phyloP scores from a whole-genome alignment of 2,113 vertebrate genomes.

The Pagrus major region DNA sequence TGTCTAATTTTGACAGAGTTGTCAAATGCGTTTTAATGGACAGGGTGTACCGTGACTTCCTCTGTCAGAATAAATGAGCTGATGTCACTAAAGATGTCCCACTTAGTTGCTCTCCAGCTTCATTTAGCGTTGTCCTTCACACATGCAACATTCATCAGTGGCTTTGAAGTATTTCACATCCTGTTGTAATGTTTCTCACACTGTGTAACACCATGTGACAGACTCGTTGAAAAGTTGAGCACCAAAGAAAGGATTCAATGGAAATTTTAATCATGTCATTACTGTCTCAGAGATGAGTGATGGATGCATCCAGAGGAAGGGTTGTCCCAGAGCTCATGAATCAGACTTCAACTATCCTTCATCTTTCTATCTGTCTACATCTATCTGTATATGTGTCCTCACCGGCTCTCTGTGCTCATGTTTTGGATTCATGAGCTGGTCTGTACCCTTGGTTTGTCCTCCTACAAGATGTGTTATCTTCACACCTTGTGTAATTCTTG shows the following conservation, averaged over 20 bases:
- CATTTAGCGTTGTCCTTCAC: slow-evolving; percentile 9
- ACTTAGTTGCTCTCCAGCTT: neutral
- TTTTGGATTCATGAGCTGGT: slow-evolving; percentile 12
- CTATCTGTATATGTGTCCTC: too few species aligned
- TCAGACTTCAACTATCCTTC: neutral
- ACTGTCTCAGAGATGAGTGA: slow-evolving; percentile 1
- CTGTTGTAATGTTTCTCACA: neutral
- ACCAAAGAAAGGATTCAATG: neutral
- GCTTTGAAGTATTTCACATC: slow-evolving; percentile 9
- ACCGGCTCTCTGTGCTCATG: neutral
- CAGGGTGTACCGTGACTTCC: neutral
- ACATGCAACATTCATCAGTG: slow-evolving; percentile 1
- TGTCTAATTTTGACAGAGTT: slow-evolving; percentile 1
- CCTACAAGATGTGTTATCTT: neutral
- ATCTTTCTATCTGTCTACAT: neutral
- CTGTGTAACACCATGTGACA: neutral
- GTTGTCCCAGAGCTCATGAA: neutral
- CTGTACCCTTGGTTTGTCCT: slow-evolving; percentile 21
- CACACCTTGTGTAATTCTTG: neutral
- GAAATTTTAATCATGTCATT: slow-evolving; percentile 14
- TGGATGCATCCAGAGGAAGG: neutral
- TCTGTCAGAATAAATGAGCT: neutral
- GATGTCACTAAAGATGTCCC: neutral
- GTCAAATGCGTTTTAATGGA: neutral
- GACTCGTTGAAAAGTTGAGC: neutral